A percentile compares a stretch with the other conserved stretches of the same genome.
Evolutionary conservation across 2,888 invertebrate species (phyloP).

Genomic region (Melanostoma mellinum): DNA sequence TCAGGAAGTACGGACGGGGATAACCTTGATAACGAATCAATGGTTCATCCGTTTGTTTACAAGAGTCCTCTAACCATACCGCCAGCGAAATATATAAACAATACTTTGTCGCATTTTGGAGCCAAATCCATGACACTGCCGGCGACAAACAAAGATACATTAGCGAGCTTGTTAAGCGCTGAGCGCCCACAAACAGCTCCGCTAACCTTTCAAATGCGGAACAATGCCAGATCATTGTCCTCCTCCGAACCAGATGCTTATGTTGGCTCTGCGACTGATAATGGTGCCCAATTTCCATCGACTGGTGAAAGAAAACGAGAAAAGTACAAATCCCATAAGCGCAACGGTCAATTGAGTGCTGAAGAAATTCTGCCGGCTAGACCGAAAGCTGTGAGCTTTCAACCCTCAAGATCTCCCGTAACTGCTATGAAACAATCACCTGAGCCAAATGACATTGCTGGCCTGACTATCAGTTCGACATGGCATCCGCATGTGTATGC

Average conservation of each 20-base stretch:
- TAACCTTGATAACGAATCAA: constrained; percentile 53
- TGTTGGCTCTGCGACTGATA: constrained; percentile 5
- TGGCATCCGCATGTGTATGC: constrained; percentile 97
- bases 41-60: constrained; percentile 79
- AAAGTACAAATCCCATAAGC: constrained; percentile 21
- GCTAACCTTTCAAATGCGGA: constrained; percentile 61
- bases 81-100: constrained; percentile 72
- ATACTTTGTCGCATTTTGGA: constrained; percentile 48
- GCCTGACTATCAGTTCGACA: constrained; percentile 78
- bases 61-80: constrained; percentile 80
- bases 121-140: constrained; percentile 57
- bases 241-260: constrained; percentile 42
- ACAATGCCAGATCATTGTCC: constrained; percentile 36
- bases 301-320: constrained; percentile 44
- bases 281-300: not conserved
- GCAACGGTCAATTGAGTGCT: constrained; percentile 55
- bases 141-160: constrained; percentile 40
- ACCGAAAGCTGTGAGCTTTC: constrained; percentile 28
- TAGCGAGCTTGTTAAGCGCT: constrained; percentile 53
- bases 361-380: constrained; percentile 46
- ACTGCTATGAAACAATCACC: constrained; percentile 29
- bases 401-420: constrained; percentile 22
- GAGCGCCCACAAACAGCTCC: constrained; percentile 67
- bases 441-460: constrained; percentile 43
- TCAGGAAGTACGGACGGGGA: constrained; percentile 72